Evolutionary conservation across 2,113 vertebrate species (phyloP), one percentile per base, ranked within the genome.

Genomic region (Perognathus longimembris): DNA sequence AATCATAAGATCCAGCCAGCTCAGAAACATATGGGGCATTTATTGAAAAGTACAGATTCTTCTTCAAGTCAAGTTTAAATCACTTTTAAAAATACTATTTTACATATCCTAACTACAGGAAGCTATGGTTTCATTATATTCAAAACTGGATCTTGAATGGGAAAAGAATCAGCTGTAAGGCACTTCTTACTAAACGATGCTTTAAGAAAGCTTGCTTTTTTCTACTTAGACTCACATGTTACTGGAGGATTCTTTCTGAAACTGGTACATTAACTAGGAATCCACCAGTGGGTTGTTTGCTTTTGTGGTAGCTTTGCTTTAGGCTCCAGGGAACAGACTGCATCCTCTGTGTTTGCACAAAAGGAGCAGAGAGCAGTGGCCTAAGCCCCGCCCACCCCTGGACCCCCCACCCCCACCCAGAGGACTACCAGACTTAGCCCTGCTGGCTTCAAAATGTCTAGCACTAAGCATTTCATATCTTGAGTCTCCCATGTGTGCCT

Each of bases 161-260:
- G 30, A 17, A 73, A 92, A n/a, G n/a, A 85, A 87, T 93, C 36
- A 88, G 38, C 34, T 57, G 54, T 32, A 30, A 10, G 30, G 6
- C 21, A 40, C 84, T 92, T 80, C 66, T 87, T 89, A 75, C 4
- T 32, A 84, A 90, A 73, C 28, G 20, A 40, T n/a, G 57, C 34
- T 20, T 84, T 45, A 84, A 70, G 66, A 84, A 84, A 6, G 22
- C 32, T 92, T 81, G 32, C 26, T 79, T 76, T 50, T 66, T 93
- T 92, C 79, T 81, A 34, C 10, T 38, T 57, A 75, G 45, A 86
- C 38, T 69, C 70, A 7, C 21, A 32, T 30, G 28, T 45, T 80
- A 20, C 14, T 15, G 14, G 50, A 18, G 15, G 50, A 54, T 4
- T 83, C n/a, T 40, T 66, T 85, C 45, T 85, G 36, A 64, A 76